phyloP scores from a whole-genome alignment of 2,797 vertebrate species.

The Darevskia nairensis region DNA sequence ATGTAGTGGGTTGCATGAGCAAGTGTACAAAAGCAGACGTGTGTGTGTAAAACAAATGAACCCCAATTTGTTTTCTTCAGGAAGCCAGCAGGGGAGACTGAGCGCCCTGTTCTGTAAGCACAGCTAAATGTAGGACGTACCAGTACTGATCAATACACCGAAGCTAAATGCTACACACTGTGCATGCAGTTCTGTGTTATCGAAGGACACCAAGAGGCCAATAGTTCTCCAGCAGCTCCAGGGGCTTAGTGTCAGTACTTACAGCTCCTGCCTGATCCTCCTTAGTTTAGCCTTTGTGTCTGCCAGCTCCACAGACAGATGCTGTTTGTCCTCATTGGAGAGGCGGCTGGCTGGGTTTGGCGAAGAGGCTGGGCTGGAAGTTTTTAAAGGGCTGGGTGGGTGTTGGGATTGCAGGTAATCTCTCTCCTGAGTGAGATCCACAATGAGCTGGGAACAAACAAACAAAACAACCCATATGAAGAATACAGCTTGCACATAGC shows the following conservation, averaged over 20 bases:
- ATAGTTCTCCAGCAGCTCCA: constrained; percentile 1
- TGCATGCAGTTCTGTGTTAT: background rate
- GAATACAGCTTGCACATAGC: background rate
- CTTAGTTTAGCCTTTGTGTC: constrained; percentile 92
- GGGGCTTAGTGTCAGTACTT: constrained; percentile 72
- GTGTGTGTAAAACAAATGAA: too few species aligned
- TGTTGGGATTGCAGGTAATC: constrained; percentile 93
- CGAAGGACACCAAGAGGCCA: background rate
- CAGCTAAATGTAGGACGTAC: too few species aligned
- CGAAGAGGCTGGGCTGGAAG: constrained; percentile 67
- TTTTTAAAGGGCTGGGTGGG: constrained; percentile 74
- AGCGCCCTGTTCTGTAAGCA: too few species aligned
- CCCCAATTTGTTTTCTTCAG: too few species aligned
- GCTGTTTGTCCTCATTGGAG: constrained; percentile 91
- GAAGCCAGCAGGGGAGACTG: too few species aligned
- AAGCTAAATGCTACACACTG: background rate
- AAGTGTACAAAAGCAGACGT: too few species aligned
- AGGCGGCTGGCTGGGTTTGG: constrained; percentile 73
- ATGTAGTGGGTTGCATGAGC: too few species aligned
- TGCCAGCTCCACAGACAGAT: constrained; percentile 93
- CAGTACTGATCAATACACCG: too few species aligned
- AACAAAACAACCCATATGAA: background rate
- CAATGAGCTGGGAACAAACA: constrained; percentile 81
- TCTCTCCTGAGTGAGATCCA: constrained; percentile 95
- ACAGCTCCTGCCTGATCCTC: constrained; percentile 93